Evolutionary conservation across 1,140 invertebrate genomes (phyloP).

Genomic region (Cydia strobilella): DNA sequence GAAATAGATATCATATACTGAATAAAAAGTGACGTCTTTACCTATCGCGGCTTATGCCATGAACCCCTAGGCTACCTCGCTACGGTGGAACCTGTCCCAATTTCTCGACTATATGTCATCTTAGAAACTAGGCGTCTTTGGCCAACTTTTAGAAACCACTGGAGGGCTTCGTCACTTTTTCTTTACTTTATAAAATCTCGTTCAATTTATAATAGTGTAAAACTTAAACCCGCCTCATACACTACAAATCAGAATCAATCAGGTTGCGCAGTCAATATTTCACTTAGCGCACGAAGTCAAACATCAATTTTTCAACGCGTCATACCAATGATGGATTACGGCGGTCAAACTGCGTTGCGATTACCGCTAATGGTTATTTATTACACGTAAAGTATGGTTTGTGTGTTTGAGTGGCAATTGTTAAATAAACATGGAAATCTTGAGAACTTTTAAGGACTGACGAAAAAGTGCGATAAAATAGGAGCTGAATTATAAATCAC

Average conservation of each 20-base stretch:
- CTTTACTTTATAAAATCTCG: too few relatives aligned
- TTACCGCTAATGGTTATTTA: slow-evolving; percentile 17
- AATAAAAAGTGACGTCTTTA: too few relatives aligned
- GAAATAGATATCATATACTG: too few relatives aligned
- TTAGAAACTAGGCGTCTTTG: too few relatives aligned
- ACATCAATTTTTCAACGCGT: slow-evolving; percentile 29
- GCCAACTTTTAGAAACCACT: too few relatives aligned
- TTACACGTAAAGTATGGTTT: background rate
- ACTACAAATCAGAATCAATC: slow-evolving; percentile 13
- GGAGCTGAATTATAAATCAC: background rate
- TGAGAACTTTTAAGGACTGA: background rate
- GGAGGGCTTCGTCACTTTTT: too few relatives aligned
- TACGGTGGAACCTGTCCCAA: too few relatives aligned
- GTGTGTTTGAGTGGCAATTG: background rate
- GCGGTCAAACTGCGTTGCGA: background rate
- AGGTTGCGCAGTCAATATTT: slow-evolving; percentile 19
- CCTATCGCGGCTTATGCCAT: too few relatives aligned
- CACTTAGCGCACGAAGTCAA: slow-evolving; percentile 20
- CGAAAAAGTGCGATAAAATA: background rate
- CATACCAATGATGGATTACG: background rate
- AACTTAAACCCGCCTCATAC: background rate
- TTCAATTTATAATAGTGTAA: background rate
- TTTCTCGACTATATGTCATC: too few relatives aligned
- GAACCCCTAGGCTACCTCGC: too few relatives aligned
- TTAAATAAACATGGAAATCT: background rate